Percentiles rank a stretch among this genome's conserved stretches.
Evolutionary conservation across 2,113 vertebrate species (phyloP).

Genomic region (Leptobrachium ailaonicum): DNA sequence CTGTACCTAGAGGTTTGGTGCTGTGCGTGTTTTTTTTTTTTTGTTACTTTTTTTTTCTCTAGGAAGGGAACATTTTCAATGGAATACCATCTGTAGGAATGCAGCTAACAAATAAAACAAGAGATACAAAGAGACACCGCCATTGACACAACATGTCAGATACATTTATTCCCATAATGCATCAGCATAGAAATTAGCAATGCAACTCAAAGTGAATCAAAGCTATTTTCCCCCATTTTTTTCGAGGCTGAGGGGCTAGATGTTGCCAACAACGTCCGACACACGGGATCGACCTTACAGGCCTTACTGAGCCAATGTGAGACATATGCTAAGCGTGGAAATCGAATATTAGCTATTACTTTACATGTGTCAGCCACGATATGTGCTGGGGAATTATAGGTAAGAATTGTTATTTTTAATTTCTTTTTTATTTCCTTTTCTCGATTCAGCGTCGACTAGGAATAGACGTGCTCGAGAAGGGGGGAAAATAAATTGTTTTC

Average conservation of each 20-base stretch:
- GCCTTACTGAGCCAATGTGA: constrained; percentile 83
- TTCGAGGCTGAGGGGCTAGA: constrained; percentile 79
- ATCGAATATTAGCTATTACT: constrained; percentile 85
- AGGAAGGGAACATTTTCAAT: constrained; percentile 86
- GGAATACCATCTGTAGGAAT: constrained; percentile 86
- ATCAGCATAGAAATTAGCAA: constrained; percentile 90
- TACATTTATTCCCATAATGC: constrained; percentile 97
- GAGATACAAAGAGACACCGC: constrained; percentile 84
- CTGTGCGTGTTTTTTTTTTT: constrained; percentile 66
- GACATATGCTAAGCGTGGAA: constrained; percentile 82
- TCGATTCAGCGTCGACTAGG: constrained; percentile 74
- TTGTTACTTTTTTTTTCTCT: not conserved
- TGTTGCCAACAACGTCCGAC: constrained; percentile 72
- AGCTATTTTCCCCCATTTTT: constrained; percentile 76
- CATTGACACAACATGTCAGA: constrained; percentile 93
- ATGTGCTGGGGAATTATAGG: constrained; percentile 81
- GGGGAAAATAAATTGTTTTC: constrained; percentile 51
- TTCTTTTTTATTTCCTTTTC: constrained; percentile 58
- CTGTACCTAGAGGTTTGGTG: constrained; percentile 98
- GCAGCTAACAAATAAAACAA: constrained; percentile 80
- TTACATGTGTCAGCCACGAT: constrained; percentile 81
- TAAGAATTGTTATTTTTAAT: constrained; percentile 57
- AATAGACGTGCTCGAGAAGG: constrained; percentile 54
- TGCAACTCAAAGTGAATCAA: constrained; percentile 86
- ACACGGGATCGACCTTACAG: constrained; percentile 85